phyloP scores from a whole-genome alignment of 2,113 vertebrate genomes.

The Hydrochoerus hydrochaeris region DNA sequence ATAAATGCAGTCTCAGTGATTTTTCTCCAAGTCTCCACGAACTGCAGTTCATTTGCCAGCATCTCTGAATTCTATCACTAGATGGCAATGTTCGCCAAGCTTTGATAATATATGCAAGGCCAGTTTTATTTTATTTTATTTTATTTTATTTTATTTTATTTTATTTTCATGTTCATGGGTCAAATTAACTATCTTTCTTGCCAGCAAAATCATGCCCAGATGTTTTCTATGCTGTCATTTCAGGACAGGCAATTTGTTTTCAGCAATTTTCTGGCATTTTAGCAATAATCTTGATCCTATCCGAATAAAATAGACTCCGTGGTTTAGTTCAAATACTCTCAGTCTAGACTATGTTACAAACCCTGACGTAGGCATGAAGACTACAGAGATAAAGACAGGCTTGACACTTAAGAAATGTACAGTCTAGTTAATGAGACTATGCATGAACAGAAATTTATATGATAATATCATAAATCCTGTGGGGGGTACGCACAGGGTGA shows the following conservation, averaged over 20 bases:
- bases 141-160: neutral
- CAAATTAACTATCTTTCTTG: slow-evolving; percentile 37
- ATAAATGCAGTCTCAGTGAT: neutral
- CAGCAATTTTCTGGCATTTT: slow-evolving; percentile 45
- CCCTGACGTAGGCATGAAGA: neutral
- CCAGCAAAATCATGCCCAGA: slow-evolving; percentile 17
- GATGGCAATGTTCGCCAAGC: slow-evolving; percentile 71
- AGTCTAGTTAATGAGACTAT: neutral
- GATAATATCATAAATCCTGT: neutral
- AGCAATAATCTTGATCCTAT: neutral
- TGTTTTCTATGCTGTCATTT: slow-evolving; percentile 47
- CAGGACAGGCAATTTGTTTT: slow-evolving; percentile 4
- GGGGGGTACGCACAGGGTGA: neutral
- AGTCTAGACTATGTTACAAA: neutral
- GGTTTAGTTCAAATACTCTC: neutral
- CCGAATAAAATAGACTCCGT: neutral
- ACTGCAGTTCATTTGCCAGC: neutral
- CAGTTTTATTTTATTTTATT: neutral
- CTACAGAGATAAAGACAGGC: neutral
- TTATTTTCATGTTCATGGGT: neutral
- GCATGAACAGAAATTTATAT: neutral
- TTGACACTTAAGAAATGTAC: neutral
- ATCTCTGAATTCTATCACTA: slow-evolving; percentile 42
- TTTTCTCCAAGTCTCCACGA: neutral
- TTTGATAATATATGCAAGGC: neutral